phyloP scores from a whole-genome alignment of 2,888 invertebrate species.

The Xanthorhoe designata region DNA sequence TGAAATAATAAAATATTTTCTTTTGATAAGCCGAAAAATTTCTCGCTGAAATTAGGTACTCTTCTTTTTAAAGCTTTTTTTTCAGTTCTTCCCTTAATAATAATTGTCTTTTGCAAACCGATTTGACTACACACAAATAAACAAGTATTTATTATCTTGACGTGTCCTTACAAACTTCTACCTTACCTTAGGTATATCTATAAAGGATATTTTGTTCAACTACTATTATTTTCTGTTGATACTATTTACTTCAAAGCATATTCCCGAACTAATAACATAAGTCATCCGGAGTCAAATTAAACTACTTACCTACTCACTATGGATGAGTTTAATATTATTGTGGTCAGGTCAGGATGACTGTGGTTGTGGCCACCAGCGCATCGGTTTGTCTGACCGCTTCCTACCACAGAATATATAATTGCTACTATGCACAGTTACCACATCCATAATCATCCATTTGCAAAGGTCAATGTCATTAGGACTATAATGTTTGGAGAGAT shows the following conservation, averaged over 20 bases:
- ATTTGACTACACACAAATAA: too few relatives aligned
- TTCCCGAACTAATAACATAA: conserved; percentile 22
- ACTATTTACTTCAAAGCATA: conserved; percentile 18
- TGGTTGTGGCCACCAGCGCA: conserved; percentile 21
- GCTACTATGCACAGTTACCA: conserved; percentile 9
- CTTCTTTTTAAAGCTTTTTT: too few relatives aligned
- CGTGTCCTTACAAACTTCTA: too few relatives aligned
- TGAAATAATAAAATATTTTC: background rate
- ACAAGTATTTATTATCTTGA: too few relatives aligned
- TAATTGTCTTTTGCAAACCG: too few relatives aligned
- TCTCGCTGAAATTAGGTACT: too few relatives aligned
- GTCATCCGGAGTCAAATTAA: conserved; percentile 11
- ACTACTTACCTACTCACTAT: background rate
- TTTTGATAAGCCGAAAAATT: too few relatives aligned
- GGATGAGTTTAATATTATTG: conserved; percentile 18
- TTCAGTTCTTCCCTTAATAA: too few relatives aligned
- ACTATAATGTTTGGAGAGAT: too few relatives aligned
- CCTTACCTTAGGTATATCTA: too few relatives aligned
- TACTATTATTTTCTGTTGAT: too few relatives aligned
- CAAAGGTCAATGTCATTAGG: conserved; percentile 12
- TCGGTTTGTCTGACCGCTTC: conserved; percentile 26
- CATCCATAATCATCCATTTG: too few relatives aligned
- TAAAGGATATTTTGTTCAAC: background rate
- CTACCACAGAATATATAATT: conserved; percentile 14
- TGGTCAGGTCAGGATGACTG: conserved; percentile 20